Evolutionary conservation across 2,888 invertebrate genomes (phyloP), one percentile per base, ranked within the genome.

Genomic region (Nephrotoma flavescens): DNA sequence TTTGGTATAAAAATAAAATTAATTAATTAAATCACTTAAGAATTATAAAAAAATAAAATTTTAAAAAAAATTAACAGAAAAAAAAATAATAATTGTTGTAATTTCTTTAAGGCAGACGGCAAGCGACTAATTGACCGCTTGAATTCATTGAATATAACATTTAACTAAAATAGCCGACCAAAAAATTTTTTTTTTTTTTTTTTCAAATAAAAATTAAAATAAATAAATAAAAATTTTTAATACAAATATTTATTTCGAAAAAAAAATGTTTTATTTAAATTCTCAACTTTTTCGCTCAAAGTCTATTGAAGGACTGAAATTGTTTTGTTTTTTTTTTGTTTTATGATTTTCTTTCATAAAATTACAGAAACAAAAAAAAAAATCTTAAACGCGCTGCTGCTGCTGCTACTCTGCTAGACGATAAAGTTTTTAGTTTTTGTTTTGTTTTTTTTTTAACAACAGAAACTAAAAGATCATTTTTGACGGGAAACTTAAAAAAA

Each of bases 101-200:
- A 71, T 71, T 71, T 71, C 71, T 71, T 71, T 31, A 71, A 89
- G 88, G 89, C 89, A 89, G 90, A 91, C 89, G 89, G 90, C 90
- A 89, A 90, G 89, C 89, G 89, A 89, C 88, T 90, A 91, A 91
- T 91, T 91, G 90, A 91, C 89, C 90, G 89, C 88, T 71, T 71
- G 31, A 31, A 71, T 71, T 71, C 71, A 71, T 71, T 11, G 71
- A 9, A 31, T 31, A 31, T 71, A 71, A 57, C 52, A 57, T 57
- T 31, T 57, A 57, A 71, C 9, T 71, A 71, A 31, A 19, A 71
- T 9, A 71, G 11, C 31, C 31, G 71, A 71, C 9, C 19, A 71
- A 71, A 19, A 86, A 57, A 57, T 57, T 41, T 47, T 31, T 45
- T 7, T 31, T n/a, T n/a, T n/a, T n/a, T n/a, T n/a, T n/a, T n/a